Conservation (phyloP, 30 jellyfish, hydroid and myxozoan species). For the Hydra vulgaris region DNA sequence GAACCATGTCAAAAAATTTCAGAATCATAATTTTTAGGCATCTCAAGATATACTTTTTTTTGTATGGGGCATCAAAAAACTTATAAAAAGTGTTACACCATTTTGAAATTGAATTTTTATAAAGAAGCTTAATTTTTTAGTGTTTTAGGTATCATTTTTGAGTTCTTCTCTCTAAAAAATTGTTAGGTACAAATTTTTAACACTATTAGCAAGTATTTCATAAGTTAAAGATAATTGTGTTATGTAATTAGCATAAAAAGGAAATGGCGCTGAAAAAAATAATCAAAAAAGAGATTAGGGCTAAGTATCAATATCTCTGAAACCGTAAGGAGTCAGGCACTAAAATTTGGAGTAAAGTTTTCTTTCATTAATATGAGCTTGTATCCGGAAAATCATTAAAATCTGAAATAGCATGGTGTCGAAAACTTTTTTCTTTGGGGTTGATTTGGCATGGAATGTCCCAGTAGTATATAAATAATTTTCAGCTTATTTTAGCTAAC, state of each 20-base stretch:
- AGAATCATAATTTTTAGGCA: neutral
- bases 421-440: too few relatives aligned
- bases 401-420: neutral
- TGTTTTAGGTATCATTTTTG: neutral
- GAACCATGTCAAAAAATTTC: neutral
- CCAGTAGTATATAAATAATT: too few relatives aligned
- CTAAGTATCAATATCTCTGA: neutral
- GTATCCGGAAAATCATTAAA: neutral
- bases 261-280: neutral
- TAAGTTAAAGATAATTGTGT: neutral
- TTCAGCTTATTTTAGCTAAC: too few relatives aligned
- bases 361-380: neutral
- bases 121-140: neutral
- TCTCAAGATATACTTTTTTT: neutral
- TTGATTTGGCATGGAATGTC: neutral
- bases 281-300: neutral
- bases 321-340: neutral
- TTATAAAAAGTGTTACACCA: neutral
- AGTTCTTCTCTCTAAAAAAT: neutral
- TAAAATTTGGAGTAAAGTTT: neutral
- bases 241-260: neutral
- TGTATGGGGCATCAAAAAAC: neutral
- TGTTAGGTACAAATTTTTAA: neutral
- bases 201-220: neutral
- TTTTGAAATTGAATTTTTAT: neutral